These are phyloP conservation scores for Anoplolepis gracilipes DNA, from an alignment of 1,140 invertebrate species.

Conservation along the genomic window DNA sequence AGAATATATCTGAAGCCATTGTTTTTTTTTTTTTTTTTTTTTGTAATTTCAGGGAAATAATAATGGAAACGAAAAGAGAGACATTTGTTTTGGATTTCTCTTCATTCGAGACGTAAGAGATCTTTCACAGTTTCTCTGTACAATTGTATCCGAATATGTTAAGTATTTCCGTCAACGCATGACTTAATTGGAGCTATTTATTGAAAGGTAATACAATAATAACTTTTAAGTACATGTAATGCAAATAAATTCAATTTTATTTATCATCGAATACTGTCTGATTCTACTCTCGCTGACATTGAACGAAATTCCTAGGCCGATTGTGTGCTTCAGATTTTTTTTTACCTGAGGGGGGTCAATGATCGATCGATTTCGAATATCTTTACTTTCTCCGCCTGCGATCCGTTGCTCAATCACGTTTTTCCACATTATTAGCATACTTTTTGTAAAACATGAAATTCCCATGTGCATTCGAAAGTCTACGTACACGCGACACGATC, in stretches of 20 bases:
- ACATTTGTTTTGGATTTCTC: too few relatives aligned
- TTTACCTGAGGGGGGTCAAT: not conserved
- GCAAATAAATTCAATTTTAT: not conserved
- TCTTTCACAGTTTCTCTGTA: too few relatives aligned
- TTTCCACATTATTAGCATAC: conserved; percentile 10
- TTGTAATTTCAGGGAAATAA: too few relatives aligned
- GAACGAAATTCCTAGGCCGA: not conserved
- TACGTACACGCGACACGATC: not conserved
- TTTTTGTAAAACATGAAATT: conserved; percentile 33
- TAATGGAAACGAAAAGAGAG: too few relatives aligned
- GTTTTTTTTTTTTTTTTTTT: not conserved
- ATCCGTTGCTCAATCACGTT: not conserved
- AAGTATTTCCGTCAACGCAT: too few relatives aligned
- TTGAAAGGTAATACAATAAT: not conserved
- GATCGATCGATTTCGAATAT: conserved; percentile 23
- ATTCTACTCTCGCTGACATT: not conserved
- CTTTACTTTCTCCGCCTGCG: conserved; percentile 29
- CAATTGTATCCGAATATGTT: too few relatives aligned
- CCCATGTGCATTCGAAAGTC: conserved; percentile 30
- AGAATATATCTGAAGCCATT: too few relatives aligned
- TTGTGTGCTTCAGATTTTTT: not conserved
- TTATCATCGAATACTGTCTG: not conserved
- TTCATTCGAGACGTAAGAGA: too few relatives aligned
- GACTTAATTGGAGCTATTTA: not conserved
- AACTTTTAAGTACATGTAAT: not conserved